Percentiles rank a stretch among this genome's conserved stretches.
phyloP scores from a whole-genome alignment of 2,888 invertebrate genomes.

The Drosophila aldrichi region DNA sequence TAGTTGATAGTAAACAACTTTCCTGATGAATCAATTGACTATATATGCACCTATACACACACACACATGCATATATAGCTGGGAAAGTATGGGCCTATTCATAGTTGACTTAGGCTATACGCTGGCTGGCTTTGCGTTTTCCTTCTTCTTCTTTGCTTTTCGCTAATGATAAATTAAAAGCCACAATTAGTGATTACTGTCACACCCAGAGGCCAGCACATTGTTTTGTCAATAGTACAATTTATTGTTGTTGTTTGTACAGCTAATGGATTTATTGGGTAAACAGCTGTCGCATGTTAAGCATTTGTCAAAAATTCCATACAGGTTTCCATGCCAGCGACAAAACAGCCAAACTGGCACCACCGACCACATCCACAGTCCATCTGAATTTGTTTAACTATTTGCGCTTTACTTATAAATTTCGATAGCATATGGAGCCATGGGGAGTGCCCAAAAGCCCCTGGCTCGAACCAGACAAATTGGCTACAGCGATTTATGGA shows the following conservation, averaged over 20 bases:
- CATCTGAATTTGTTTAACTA: slow-evolving; percentile 26
- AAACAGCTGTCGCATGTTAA: slow-evolving; percentile 76
- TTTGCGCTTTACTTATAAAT: slow-evolving; percentile 17
- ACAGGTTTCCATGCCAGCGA: slow-evolving; percentile 50
- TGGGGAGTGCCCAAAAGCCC: slow-evolving; percentile 14
- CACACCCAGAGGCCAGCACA: slow-evolving; percentile 61
- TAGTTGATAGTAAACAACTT: slow-evolving; percentile 22
- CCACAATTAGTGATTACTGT: slow-evolving; percentile 69
- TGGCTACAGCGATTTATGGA: slow-evolving; percentile 11
- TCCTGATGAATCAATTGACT: slow-evolving; percentile 22
- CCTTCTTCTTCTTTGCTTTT: not conserved
- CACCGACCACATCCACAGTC: slow-evolving; percentile 1
- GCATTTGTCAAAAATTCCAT: slow-evolving; percentile 75
- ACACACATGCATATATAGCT: not conserved
- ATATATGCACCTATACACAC: not conserved
- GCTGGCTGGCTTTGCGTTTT: not conserved
- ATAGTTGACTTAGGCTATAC: not conserved
- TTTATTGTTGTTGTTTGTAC: slow-evolving; percentile 63
- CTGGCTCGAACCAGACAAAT: slow-evolving; percentile 34
- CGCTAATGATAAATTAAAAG: slow-evolving; percentile 64
- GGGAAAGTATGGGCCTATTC: not conserved
- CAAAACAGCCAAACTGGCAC: slow-evolving; percentile 50
- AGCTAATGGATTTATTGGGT: slow-evolving; percentile 80
- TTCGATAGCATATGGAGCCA: not conserved
- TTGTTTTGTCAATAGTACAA: slow-evolving; percentile 67